Evolutionary conservation across 2,797 vertebrate genomes (phyloP), one percentile per base, ranked within the genome.

Genomic region (Prunella strophiata): DNA sequence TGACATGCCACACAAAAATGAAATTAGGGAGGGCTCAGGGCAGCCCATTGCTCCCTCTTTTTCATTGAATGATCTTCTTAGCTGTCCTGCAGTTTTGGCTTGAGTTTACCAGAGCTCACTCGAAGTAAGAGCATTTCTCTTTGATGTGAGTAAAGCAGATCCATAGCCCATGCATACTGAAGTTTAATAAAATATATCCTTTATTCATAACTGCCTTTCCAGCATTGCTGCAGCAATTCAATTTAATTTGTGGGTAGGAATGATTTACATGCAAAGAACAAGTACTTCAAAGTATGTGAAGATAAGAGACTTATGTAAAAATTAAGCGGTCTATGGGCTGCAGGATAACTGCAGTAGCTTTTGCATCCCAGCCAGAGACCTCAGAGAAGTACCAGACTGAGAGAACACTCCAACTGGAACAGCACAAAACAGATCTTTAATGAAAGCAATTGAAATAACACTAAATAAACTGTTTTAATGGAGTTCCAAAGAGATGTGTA

Each of bases 381-480:
- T 76, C 72, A 74, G 58, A 83, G 84, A 88, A 65, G 47, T 54
- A 89, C 22, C 26, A 74, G 72, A 80, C 74, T 21, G 38, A 87
- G 42, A 79, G 38, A 52, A 29, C 22, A 18, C 54, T 92, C 79
- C 94, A 84, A 81, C n/a, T 88, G 79, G 78, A 92, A 89, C 62
- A 75, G 76, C 58, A 78, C 79, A 93, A 89, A 96, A 66, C 65
- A 93, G 73, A 59, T n/a, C 20, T 92, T 80, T 92, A 93, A 89
- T 85, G 88, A 96, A 96, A 85, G 75, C 78, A 92, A 94, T 88
- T 85, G 72, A 85, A 94, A 87, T 95, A 92, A 91, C 67, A 82
- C 91, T 93, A 91, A 95, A 94, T 93, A 95, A 95, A 91, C 70
- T 85, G n/a, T 92, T 90, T 90, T 86, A 93, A 92, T 94, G 88